Evolutionary conservation across 2,888 invertebrate species (phyloP).

Genomic region (Eupithecia dodoneata): DNA sequence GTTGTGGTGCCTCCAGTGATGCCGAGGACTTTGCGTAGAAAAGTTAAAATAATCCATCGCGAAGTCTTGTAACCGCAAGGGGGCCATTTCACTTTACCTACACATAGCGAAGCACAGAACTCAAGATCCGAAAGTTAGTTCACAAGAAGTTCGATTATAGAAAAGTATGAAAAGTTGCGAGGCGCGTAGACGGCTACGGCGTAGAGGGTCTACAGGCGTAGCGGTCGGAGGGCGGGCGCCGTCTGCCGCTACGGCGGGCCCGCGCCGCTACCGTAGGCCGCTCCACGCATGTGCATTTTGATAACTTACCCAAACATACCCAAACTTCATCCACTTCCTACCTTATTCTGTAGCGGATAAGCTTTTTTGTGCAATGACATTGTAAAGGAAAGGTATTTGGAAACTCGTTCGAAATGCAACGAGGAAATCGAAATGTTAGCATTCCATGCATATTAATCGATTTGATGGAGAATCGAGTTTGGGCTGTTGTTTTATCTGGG

Average conservation of each 20-base stretch:
- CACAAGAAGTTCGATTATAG: conserved; percentile 48
- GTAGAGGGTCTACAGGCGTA: conserved; percentile 70
- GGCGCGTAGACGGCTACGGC: conserved; percentile 49
- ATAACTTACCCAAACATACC: conserved; percentile 17
- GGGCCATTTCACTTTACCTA: conserved; percentile 63
- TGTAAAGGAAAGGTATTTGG: conserved; percentile 46
- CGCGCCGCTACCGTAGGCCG: conserved; percentile 56
- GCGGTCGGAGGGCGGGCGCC: conserved; percentile 72
- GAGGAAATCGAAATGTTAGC: conserved; percentile 61
- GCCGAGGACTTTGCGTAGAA: conserved; percentile 67
- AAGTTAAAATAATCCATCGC: conserved; percentile 66
- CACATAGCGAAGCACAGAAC: conserved; percentile 43
- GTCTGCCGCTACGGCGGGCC: conserved; percentile 64
- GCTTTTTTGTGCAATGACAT: conserved; percentile 41
- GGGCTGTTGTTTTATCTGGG: conserved; percentile 18
- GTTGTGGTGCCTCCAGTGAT: conserved; percentile 68
- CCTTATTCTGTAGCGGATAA: conserved; percentile 48
- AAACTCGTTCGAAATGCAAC: conserved; percentile 69
- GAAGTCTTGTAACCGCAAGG: conserved; percentile 66
- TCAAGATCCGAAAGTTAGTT: conserved; percentile 11
- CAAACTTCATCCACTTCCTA: conserved; percentile 18
- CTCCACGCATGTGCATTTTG: conserved; percentile 79
- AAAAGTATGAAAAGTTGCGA: conserved; percentile 81
- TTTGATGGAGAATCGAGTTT: conserved; percentile 35
- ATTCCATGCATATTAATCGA: conserved; percentile 69